Base-by-base conservation (phyloP, 2,797 vertebrate species). In the Ctenopoma multispine region DNA sequence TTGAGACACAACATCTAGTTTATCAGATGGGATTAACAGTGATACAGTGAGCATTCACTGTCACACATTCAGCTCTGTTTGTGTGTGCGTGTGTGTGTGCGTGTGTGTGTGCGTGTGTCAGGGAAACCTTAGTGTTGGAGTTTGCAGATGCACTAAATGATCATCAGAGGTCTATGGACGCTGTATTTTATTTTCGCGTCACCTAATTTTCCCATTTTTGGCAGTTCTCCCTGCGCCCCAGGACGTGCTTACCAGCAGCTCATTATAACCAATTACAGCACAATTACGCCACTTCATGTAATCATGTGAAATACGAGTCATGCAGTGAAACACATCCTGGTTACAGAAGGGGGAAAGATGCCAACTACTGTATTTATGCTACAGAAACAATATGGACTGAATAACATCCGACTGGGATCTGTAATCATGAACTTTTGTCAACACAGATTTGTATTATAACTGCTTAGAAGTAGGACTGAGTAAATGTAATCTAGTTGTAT, bases 211-310 rank as follows among this genome's bases (percentile, higher is more conserved):
- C 74, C 58, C 77, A 71, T 81, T 83, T 85, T 82, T 84, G 85
- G 86, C 83, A 56, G 60, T 63, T 84, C 78, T 72, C 64, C 80
- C 75, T 72, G 51, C 67, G 69, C 84, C 50, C 47, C 46, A 53
- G 72, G 72, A 79, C 60, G 17, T 57, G 74, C 76, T 64, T 80
- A 81, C 80, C 86, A 87, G 88, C 23, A 69, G 71, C 75, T 81
- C 70, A 87, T 84, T 86, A 82, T 64, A 78, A 58, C 84, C 86
- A 88, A 91, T 90, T 90, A 80, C 60, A 62, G 67, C 76, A 67
- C 56, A 83, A 73, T 89, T 84, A 88, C 66, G 72, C 70, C 63
- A 86, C 77, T 89, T 85, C 67, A 75, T 77, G 81, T 79, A 83
- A 87, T 83, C 76, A 83, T 72, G 87, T 71, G 63, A 69, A 90